Conservation (phyloP, 2,113 vertebrate species). For the Nymphicus hollandicus region DNA sequence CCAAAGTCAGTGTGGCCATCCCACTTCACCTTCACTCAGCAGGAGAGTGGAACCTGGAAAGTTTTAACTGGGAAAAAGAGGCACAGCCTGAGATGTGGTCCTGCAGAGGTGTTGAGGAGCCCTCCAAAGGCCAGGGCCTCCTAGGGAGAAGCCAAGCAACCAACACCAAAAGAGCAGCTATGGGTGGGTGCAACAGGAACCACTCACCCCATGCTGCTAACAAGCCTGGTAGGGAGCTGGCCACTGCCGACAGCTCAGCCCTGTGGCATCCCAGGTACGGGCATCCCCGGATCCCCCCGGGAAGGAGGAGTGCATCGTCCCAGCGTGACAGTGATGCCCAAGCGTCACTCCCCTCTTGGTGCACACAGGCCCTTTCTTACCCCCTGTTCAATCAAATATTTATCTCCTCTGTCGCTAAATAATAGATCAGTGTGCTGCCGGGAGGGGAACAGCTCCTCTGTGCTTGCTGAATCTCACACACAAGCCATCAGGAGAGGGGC, state of each 20-base stretch:
- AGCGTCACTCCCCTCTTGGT: not conserved
- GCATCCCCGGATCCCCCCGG: not conserved
- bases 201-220: not conserved
- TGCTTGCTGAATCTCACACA: conserved; percentile 18
- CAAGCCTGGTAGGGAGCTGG: not conserved
- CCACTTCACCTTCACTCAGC: not conserved
- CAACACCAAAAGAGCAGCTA: not conserved
- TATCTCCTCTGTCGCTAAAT: conserved; percentile 53
- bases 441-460: conserved; percentile 48
- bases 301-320: fast-evolving
- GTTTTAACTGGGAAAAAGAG: not conserved
- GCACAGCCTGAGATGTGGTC: not conserved
- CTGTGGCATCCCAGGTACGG: not conserved
- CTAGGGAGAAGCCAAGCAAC: not conserved
- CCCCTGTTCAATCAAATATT: conserved; percentile 53
- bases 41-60: not conserved
- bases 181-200: not conserved
- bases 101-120: not conserved
- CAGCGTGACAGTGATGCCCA: not conserved
- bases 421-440: conserved; percentile 65
- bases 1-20: not conserved
- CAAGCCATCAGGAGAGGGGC: not conserved
- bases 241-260: not conserved
- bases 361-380: not conserved
- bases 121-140: not conserved